Base-by-base conservation (phyloP, 2,888 invertebrate species). In the Salticus scenicus region DNA sequence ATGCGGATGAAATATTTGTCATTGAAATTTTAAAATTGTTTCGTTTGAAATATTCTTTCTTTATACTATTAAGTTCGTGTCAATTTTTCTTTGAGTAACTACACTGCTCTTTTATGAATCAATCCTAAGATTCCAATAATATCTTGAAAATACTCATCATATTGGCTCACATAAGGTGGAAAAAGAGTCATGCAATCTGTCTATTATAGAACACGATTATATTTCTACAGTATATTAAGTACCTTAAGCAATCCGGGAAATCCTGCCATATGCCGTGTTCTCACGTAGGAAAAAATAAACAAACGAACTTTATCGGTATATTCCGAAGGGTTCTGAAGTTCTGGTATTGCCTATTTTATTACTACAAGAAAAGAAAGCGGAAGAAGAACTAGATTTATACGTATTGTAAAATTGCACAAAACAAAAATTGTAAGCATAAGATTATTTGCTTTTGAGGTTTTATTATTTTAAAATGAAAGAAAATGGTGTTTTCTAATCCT, bases 101-200 rank as follows among this genome's bases (percentile, higher is more conserved):
- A n/a, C n/a, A n/a, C n/a, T n/a, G n/a, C n/a, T n/a, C n/a, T n/a
- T n/a, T n/a, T 66, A 37, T 57, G 33, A 28, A 20, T 69, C 57
- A 79, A 42, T 27, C 66, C 72, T 47, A 42, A 64, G 72, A 72
- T 72, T 28, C 64, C 72, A 42, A 64, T 79, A 72, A 47, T 42
- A 8, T 41, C 31, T 79, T 24, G 5, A 57, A 12, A 57, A 12
- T 5, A n/a, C 63, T 71, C 63, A 63, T 63, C 42, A 71, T 79
- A 72, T 79, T 79, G 79, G 72, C 66, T 66, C 72, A 72, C 79
- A 72, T 72, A 79, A 72, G 79, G 79, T 79, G 79, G 73, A 51
- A 41, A 74, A 80, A 80, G 28, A 70, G 81, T 64, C 81, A 82
- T 82, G 81, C 81, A 82, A 82, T 82, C 81, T 64, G 42, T 74